Base-by-base conservation (phyloP, 1,140 invertebrate species). In the Pseudomyrmex gracilis region DNA sequence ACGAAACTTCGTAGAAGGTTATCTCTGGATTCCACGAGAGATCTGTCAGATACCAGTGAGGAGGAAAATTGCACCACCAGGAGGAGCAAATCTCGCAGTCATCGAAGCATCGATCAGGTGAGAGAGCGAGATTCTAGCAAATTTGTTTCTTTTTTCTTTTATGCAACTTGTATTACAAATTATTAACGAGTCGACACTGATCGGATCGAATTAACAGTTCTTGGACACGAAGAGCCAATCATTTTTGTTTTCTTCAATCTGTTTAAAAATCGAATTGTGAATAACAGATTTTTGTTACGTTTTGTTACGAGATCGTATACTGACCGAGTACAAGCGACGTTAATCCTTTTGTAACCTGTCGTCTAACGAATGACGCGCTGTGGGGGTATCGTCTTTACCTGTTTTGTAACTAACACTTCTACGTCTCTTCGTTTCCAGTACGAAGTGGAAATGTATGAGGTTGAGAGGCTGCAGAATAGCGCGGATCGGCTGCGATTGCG, bases 401-500 rank as follows among this genome's bases (percentile, higher is more conserved):
- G 43, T 84, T 51, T 83, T 90, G 93, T 94, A 91, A 94, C 93
- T 94, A 94, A 94, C 93, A 92, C 83, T 71, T 34, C 55, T 78
- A 86, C 87, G 87, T 91, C 51, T 92, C 87, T 92, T 92, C 85
- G 85, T 92, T 94, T 93, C 84, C 92, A 96, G 95, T 96, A 95
- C 89, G 96, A 97, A 93, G 95, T 96, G 82, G 97, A 97, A 95
- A 97, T 97, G 43, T 80, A 71, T 58, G 76, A 80, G n/a, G 76
- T 80, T 88, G 96, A 97, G 94, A 95, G 97, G 93, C 93, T 97
- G 91, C 97, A 97, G 91, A 95, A 96, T 90, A 97, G 96, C 82
- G 96, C 97, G 84, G 97, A 97, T 90, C 94, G 96, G 87, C 91
- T 97, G 78, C 94, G 96, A 88, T 91, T 97, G 77, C 96, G 97